Conservation (phyloP, 2,797 vertebrate genomes). For the Sebastes trivittatus region DNA sequence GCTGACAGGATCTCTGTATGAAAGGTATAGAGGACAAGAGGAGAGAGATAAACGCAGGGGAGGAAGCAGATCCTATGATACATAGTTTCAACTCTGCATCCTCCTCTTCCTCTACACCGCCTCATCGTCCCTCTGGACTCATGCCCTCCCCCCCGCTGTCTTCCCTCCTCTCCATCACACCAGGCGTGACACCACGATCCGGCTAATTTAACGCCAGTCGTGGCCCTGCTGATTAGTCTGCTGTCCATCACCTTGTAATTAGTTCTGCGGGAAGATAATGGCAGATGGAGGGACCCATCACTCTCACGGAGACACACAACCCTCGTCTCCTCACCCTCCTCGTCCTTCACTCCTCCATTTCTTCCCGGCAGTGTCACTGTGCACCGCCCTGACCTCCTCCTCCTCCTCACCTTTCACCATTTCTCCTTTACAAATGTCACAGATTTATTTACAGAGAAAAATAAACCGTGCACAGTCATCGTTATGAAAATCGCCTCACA, state of each 20-base stretch:
- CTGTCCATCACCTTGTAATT: slow-evolving; percentile 79
- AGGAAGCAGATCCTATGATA: neutral
- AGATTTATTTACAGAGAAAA: slow-evolving; percentile 8
- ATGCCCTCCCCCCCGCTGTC: neutral
- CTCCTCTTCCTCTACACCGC: neutral
- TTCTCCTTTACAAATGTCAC: slow-evolving; percentile 1
- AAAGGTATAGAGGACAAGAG: slow-evolving; percentile 13
- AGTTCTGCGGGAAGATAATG: slow-evolving; percentile 70
- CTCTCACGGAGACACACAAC: slow-evolving; percentile 28
- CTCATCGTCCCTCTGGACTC: slow-evolving; percentile 20
- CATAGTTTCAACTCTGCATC: neutral
- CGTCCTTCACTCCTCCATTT: slow-evolving; percentile 1
- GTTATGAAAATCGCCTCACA: slow-evolving; percentile 6
- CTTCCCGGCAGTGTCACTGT: neutral
- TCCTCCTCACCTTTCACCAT: slow-evolving; percentile 22
- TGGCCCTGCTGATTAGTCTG: slow-evolving; percentile 71
- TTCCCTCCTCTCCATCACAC: slow-evolving; percentile 47
- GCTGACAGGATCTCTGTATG: neutral
- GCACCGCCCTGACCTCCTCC: neutral
- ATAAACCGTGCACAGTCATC: neutral
- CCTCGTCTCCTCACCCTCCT: slow-evolving; percentile 14
- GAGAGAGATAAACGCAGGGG: neutral
- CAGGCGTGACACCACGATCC: slow-evolving; percentile 34
- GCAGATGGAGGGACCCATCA: slow-evolving; percentile 59
- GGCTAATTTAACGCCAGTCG: slow-evolving; percentile 70